phyloP scores from a whole-genome alignment of 2,888 invertebrate genomes.

The Dynastes grantii region DNA sequence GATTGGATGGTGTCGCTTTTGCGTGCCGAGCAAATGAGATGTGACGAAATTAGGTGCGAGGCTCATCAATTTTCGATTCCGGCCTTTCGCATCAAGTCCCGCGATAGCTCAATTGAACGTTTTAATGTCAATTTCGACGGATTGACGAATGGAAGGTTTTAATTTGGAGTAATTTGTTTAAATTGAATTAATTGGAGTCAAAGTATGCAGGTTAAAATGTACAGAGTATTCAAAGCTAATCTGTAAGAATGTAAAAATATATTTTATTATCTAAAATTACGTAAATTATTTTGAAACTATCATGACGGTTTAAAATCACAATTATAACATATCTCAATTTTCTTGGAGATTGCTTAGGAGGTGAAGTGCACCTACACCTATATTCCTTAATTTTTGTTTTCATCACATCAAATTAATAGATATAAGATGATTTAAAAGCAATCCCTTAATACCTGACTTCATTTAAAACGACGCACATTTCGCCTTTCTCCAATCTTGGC shows the following conservation, averaged over 20 bases:
- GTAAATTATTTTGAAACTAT: too few species aligned
- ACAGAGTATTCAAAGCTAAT: too few species aligned
- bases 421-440: neutral
- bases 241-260: too few species aligned
- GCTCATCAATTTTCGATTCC: constrained; percentile 40
- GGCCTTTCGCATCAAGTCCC: neutral
- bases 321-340: too few species aligned
- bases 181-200: neutral
- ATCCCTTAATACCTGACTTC: neutral
- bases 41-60: constrained; percentile 41
- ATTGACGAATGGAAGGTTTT: neutral
- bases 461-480: neutral
- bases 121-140: constrained; percentile 1
- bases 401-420: neutral
- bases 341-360: too few species aligned
- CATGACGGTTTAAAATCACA: too few species aligned
- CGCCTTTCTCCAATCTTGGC: neutral
- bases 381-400: too few species aligned
- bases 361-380: too few species aligned
- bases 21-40: constrained; percentile 38
- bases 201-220: too few species aligned
- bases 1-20: constrained; percentile 37
- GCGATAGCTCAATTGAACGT: constrained; percentile 24
- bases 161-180: neutral
- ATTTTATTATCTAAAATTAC: too few species aligned